phyloP scores from a whole-genome alignment of 2,113 vertebrate species.

The Gulo gulo region DNA sequence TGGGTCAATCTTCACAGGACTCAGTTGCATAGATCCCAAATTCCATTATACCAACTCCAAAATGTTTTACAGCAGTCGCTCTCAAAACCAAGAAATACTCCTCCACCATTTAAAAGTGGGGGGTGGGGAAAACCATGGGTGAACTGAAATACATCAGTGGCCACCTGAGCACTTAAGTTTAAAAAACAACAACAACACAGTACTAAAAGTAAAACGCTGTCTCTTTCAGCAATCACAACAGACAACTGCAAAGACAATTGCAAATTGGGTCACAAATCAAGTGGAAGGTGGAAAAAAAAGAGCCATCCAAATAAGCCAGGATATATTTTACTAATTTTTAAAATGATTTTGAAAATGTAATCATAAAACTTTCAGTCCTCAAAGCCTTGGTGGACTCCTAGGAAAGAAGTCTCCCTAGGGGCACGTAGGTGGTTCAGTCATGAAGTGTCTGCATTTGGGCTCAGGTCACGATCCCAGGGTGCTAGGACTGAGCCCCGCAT shows the following conservation, averaged over 20 bases:
- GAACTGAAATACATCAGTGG: not conserved
- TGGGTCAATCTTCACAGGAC: not conserved
- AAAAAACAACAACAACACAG: not conserved
- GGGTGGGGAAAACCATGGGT: not conserved
- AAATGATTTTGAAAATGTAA: slow-evolving; percentile 39
- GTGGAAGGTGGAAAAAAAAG: not conserved
- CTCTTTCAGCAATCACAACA: not conserved
- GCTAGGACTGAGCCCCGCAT: too few relatives aligned
- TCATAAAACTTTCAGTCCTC: not conserved
- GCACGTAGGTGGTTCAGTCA: too few relatives aligned
- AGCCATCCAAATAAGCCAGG: not conserved
- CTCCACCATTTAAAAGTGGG: not conserved
- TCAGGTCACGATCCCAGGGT: too few relatives aligned
- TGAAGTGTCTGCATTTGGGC: too few relatives aligned
- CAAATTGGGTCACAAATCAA: not conserved
- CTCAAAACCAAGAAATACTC: not conserved
- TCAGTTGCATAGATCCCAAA: not conserved
- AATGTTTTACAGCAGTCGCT: not conserved
- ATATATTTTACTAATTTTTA: not conserved
- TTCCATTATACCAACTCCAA: not conserved
- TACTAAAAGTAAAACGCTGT: not conserved
- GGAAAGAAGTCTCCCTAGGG: not conserved
- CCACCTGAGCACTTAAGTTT: not conserved
- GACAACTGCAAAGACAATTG: not conserved
- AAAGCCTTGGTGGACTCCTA: not conserved